Conservation (phyloP, 2,888 invertebrate genomes). For the Drosophila borealis region DNA sequence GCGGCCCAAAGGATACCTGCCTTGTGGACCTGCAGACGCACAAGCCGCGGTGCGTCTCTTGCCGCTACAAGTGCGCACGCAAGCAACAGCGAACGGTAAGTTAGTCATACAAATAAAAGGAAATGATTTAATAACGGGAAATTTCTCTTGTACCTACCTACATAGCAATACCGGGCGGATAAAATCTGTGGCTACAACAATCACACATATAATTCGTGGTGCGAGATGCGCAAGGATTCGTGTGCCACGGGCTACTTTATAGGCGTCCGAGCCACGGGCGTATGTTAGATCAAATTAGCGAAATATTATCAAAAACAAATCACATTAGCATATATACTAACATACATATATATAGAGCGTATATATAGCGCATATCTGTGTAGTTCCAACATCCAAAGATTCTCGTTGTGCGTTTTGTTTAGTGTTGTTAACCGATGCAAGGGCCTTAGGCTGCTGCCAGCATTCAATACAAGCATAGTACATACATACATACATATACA, state of each 20-base stretch:
- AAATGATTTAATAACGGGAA: background rate
- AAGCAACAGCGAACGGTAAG: constrained; percentile 80
- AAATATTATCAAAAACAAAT: constrained; percentile 39
- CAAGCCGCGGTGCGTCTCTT: constrained; percentile 90
- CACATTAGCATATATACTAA: constrained; percentile 36
- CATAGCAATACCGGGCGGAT: constrained; percentile 77
- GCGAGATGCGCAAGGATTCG: constrained; percentile 91
- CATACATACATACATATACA: constrained; percentile 33
- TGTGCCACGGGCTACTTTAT: constrained; percentile 90
- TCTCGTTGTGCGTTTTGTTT: constrained; percentile 70
- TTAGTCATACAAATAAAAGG: constrained; percentile 17
- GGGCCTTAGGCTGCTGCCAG: constrained; percentile 44
- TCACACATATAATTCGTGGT: constrained; percentile 91
- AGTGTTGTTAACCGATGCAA: constrained; percentile 50
- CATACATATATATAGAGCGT: constrained; percentile 30
- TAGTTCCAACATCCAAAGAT: constrained; percentile 76
- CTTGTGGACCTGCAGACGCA: constrained; percentile 88
- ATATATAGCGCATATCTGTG: constrained; percentile 45
- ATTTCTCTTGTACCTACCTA: constrained; percentile 23
- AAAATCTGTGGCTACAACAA: constrained; percentile 91
- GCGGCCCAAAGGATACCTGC: constrained; percentile 89
- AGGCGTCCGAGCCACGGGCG: constrained; percentile 89
- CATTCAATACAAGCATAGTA: constrained; percentile 24
- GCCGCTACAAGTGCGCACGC: constrained; percentile 88
- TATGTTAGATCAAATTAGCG: constrained; percentile 84